Percentiles rank a stretch among this genome's conserved stretches.
These are phyloP conservation scores for Drosophila pseudotakahashii DNA, from an alignment of 2,888 invertebrate genomes.

Conservation along the genomic window DNA sequence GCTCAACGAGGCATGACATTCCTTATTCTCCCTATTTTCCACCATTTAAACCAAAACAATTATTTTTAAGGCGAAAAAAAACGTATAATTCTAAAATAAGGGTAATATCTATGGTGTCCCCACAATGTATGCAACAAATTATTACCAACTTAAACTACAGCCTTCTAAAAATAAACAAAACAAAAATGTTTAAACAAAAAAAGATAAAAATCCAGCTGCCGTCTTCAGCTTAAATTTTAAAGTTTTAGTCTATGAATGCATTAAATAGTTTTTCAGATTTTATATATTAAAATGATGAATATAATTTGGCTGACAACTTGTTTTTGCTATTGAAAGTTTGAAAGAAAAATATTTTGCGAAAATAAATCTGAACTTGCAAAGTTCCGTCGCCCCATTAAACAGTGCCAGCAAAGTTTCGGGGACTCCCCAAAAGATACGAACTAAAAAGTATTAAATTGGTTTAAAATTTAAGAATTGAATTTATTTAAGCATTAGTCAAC, in stretches of 20 bases:
- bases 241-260: neutral
- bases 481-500: constrained; percentile 77
- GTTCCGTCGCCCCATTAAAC: neutral
- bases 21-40: no score
- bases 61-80: no score
- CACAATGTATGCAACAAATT: neutral
- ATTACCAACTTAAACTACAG: neutral
- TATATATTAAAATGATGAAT: neutral
- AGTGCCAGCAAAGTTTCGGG: neutral
- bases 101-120: neutral
- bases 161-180: neutral
- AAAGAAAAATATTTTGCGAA: neutral
- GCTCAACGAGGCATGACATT: no score
- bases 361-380: neutral
- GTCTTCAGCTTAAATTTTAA: neutral
- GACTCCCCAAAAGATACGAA: neutral
- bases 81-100: no score
- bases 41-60: no score
- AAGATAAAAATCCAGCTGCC: no score
- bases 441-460: neutral
- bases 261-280: neutral
- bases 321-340: neutral
- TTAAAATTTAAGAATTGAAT: constrained; percentile 56
- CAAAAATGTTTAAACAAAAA: no score
- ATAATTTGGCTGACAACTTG: neutral